Percentiles rank a stretch among this genome's conserved stretches.
Evolutionary conservation across 2,113 vertebrate species (phyloP).

Genomic region (Meleagris gallopavo): DNA sequence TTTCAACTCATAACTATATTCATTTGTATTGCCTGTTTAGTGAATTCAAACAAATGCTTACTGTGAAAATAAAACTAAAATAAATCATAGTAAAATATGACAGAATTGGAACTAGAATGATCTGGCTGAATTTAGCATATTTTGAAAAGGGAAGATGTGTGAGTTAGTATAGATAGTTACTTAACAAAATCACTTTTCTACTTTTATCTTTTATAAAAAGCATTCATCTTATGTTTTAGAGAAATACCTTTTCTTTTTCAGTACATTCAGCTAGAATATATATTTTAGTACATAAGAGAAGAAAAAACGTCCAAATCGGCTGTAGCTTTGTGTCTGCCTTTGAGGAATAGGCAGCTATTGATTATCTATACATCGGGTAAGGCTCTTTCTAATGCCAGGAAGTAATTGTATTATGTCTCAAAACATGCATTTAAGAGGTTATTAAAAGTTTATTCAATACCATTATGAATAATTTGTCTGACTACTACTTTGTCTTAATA

Average conservation of each 20-base stretch:
- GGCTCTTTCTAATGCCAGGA: conserved; percentile 31
- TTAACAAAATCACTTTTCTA: background rate
- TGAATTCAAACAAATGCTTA: background rate
- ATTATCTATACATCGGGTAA: conserved; percentile 45
- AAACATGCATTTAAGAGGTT: conserved; percentile 48
- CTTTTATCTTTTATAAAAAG: background rate
- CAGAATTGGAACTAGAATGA: background rate
- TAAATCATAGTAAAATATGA: background rate
- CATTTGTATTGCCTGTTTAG: too few relatives aligned
- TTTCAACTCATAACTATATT: background rate
- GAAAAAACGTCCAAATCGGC: background rate
- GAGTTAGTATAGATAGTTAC: background rate
- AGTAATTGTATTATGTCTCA: conserved; percentile 40
- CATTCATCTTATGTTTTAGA: background rate
- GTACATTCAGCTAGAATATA: background rate
- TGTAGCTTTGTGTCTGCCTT: background rate
- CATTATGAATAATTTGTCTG: background rate
- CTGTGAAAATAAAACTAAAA: background rate
- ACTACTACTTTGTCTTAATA: background rate
- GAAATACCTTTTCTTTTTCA: background rate
- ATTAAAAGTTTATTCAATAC: conserved; percentile 55
- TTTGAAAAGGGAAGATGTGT: background rate
- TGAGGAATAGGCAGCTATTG: conserved; percentile 42
- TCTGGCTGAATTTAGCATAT: background rate
- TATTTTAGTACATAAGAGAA: background rate